These are phyloP conservation scores for Pseudobourletiella spinata DNA, from an alignment of 1,140 invertebrate species.

Conservation along the genomic window DNA sequence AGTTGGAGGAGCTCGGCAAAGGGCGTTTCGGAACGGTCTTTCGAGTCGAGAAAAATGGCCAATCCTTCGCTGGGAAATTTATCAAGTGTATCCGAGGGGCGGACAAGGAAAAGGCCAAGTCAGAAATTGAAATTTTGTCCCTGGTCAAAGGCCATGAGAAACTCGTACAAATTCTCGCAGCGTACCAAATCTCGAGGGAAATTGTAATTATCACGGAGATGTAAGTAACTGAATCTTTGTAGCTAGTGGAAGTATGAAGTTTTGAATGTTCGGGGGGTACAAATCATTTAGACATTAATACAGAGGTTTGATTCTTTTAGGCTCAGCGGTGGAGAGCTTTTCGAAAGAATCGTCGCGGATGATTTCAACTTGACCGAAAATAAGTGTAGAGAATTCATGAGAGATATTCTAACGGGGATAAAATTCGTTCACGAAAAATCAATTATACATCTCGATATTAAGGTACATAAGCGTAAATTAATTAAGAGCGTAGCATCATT, in stretches of 20 bases:
- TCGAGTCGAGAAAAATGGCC: constrained; percentile 42
- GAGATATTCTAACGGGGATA: constrained; percentile 82
- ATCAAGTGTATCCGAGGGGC: constrained; percentile 68
- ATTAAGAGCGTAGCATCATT: too few species aligned
- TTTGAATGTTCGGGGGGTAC: neutral
- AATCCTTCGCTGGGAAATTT: constrained; percentile 81
- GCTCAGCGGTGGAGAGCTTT: constrained; percentile 83
- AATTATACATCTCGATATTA: constrained; percentile 82
- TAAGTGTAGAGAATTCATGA: constrained; percentile 82
- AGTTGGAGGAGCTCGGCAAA: constrained; percentile 67
- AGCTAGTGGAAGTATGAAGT: too few species aligned
- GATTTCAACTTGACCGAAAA: constrained; percentile 84
- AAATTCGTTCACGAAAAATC: constrained; percentile 78
- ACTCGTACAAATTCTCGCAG: constrained; percentile 74
- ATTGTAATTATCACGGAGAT: constrained; percentile 90
- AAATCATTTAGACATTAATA: neutral
- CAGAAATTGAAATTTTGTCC: constrained; percentile 91
- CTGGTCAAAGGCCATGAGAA: constrained; percentile 72
- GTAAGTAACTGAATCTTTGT: constrained; percentile 54
- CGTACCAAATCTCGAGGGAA: constrained; percentile 74
- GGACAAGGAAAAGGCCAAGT: constrained; percentile 74
- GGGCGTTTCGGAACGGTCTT: constrained; percentile 70
- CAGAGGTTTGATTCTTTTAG: constrained; percentile 45
- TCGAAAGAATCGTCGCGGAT: constrained; percentile 81
- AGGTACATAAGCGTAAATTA: constrained; percentile 45